Conservation (phyloP, 2,888 invertebrate species). For the Brachylomia viminalis region DNA sequence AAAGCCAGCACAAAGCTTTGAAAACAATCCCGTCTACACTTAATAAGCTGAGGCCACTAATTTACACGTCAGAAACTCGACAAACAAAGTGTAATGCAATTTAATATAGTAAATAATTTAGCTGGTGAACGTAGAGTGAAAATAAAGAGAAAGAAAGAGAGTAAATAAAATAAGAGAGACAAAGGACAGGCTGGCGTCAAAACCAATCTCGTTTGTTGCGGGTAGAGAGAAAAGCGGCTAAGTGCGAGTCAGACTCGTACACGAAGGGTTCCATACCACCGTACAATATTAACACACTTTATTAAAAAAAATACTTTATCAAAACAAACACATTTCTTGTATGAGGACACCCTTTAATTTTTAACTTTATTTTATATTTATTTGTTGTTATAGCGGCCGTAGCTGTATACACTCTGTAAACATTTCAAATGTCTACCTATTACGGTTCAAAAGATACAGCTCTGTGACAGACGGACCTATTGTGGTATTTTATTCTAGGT, state of each 20-base stretch:
- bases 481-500: too few relatives aligned
- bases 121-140: slow-evolving; percentile 19
- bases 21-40: slow-evolving; percentile 38
- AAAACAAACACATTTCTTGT: not conserved
- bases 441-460: not conserved
- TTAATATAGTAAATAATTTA: slow-evolving; percentile 56
- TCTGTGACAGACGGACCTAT: not conserved
- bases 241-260: not conserved
- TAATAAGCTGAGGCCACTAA: slow-evolving; percentile 45
- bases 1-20: slow-evolving; percentile 34
- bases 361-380: not conserved
- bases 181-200: slow-evolving; percentile 55
- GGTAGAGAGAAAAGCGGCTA: slow-evolving; percentile 36
- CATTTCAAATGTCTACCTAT: not conserved
- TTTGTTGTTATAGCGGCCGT: not conserved
- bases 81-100: slow-evolving; percentile 50
- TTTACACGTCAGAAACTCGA: slow-evolving; percentile 33
- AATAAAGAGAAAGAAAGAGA: slow-evolving; percentile 27
- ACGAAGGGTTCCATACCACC: not conserved
- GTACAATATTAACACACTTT: not conserved
- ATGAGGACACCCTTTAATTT: not conserved
- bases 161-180: slow-evolving; percentile 51
- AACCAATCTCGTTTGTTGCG: slow-evolving; percentile 58
- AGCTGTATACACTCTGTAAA: not conserved
- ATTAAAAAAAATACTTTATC: not conserved